Conservation (phyloP, 2,797 vertebrate species). For the Heliangelus exortis region DNA sequence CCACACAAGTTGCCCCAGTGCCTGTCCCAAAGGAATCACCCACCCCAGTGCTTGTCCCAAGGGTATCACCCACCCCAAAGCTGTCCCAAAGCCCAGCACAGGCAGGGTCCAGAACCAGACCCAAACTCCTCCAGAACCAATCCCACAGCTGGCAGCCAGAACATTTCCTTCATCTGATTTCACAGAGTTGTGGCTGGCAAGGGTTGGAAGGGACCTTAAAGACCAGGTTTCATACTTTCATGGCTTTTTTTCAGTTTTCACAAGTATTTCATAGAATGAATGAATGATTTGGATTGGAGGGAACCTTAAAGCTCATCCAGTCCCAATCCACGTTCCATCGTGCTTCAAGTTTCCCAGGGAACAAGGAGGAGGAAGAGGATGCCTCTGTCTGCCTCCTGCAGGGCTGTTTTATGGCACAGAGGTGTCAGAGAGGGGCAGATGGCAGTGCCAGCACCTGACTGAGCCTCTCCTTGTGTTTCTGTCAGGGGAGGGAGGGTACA, state of each 20-base stretch:
- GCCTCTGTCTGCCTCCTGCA: not conserved
- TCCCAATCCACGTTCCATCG: not conserved
- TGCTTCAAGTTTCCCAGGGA: not conserved
- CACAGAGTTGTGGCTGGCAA: too few species aligned
- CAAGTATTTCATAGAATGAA: too few species aligned
- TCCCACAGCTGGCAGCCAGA: rapidly evolving
- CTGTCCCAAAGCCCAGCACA: too few species aligned
- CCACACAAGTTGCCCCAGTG: not conserved
- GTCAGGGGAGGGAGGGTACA: not conserved
- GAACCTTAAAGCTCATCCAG: too few species aligned
- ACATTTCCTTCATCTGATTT: not conserved
- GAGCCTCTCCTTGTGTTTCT: not conserved
- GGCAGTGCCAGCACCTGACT: not conserved
- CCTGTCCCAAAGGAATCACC: too few species aligned
- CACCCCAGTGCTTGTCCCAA: too few species aligned
- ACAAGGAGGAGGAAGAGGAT: not conserved
- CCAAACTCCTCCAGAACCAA: too few species aligned
- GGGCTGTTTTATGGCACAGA: not conserved
- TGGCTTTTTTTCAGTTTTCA: too few species aligned
- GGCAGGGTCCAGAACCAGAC: too few species aligned
- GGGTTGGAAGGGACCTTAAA: too few species aligned
- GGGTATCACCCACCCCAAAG: too few species aligned
- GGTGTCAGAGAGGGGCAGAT: not conserved
- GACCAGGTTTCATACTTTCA: not conserved
- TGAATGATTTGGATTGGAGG: too few species aligned